Conservation (phyloP, 2,888 invertebrate genomes). For the Aphidoletes aphidimyza region DNA sequence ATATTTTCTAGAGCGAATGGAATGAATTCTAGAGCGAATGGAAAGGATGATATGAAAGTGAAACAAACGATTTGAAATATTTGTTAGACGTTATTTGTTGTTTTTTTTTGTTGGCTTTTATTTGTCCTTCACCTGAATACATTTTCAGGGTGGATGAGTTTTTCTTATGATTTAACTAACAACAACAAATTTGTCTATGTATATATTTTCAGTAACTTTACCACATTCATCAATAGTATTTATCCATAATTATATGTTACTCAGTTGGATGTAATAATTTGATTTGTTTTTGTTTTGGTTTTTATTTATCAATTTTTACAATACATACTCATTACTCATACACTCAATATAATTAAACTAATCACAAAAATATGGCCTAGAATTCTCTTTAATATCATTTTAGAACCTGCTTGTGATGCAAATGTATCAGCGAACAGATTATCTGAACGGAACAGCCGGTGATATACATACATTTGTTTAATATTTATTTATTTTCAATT, state of each 20-base stretch:
- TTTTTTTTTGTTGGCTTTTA: not conserved
- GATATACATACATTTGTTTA: not conserved
- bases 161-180: not conserved
- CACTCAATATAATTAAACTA: too few species aligned
- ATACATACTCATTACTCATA: too few species aligned
- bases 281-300: too few species aligned
- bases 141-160: not conserved
- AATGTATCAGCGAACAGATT: not conserved
- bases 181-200: not conserved
- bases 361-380: not conserved
- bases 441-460: not conserved
- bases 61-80: too few species aligned
- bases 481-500: not conserved
- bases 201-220: not conserved
- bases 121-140: not conserved
- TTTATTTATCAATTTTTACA: too few species aligned
- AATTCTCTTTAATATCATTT: not conserved
- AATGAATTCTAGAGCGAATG: too few species aligned
- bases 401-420: not conserved
- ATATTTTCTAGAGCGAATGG: too few species aligned
- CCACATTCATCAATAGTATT: not conserved
- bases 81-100: not conserved
- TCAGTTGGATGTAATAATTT: too few species aligned
- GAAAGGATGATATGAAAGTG: too few species aligned
- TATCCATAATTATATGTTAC: too few species aligned